Conservation (phyloP, 2,797 vertebrate genomes). For the Furcifer pardalis region DNA sequence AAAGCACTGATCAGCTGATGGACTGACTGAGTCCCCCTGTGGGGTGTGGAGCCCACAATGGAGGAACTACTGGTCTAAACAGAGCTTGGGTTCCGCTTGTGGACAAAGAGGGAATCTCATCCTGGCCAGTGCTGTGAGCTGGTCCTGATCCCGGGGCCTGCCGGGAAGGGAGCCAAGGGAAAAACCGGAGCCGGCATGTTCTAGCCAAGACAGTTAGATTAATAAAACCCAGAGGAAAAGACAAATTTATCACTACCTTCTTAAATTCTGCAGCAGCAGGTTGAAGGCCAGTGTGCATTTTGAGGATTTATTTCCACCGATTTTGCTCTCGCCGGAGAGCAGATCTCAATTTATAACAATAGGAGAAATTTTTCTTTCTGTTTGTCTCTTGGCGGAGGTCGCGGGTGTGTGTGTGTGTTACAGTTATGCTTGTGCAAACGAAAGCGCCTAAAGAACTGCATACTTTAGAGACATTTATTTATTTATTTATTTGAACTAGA, state of each 20-base stretch:
- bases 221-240: conserved; percentile 7
- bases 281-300: neutral
- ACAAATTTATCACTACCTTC: neutral
- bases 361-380: no score
- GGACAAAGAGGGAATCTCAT: neutral
- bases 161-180: conserved; percentile 40
- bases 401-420: no score
- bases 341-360: neutral
- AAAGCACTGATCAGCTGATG: no score
- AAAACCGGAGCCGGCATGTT: conserved; percentile 37
- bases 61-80: rapidly evolving
- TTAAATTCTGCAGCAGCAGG: neutral
- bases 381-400: no score
- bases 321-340: no score
- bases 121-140: conserved; percentile 41
- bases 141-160: neutral
- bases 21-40: no score
- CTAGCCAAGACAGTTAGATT: conserved; percentile 42
- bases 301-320: neutral
- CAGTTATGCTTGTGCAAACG: no score
- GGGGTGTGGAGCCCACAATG: no score
- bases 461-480: no score
- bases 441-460: no score
- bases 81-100: neutral
- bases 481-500: no score